phyloP scores from a whole-genome alignment of 2,113 vertebrate species.

The Excalfactoria chinensis region DNA sequence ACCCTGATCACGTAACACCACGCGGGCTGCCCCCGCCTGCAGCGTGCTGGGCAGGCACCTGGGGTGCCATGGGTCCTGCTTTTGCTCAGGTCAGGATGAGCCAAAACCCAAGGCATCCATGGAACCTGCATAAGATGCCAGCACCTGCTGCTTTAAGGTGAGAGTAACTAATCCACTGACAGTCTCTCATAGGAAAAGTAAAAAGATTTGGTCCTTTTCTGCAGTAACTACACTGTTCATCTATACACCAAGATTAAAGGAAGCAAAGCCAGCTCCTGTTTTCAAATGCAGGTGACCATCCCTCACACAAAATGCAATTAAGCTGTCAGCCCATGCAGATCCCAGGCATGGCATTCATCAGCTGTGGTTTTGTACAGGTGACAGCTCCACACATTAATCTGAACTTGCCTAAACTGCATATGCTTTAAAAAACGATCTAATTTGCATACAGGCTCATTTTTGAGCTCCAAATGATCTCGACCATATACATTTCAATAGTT shows the following conservation, averaged over 20 bases:
- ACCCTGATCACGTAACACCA: fast-evolving
- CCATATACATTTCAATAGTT: not conserved
- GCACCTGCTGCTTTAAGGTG: not conserved
- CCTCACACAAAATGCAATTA: not conserved
- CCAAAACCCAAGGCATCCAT: fast-evolving
- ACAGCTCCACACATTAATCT: not conserved
- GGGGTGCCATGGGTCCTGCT: not conserved
- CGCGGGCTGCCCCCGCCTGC: fast-evolving
- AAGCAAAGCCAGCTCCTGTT: not conserved
- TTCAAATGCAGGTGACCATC: not conserved
- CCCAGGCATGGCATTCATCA: not conserved
- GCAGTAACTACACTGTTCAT: not conserved
- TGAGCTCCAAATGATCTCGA: not conserved
- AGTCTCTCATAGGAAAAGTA: not conserved
- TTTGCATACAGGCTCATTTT: not conserved
- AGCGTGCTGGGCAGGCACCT: not conserved
- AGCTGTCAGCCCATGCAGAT: not conserved
- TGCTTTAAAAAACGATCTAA: not conserved
- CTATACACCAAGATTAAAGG: fast-evolving
- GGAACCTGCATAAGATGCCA: not conserved
- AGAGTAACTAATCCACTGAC: fast-evolving
- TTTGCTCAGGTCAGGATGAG: not conserved
- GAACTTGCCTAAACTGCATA: not conserved
- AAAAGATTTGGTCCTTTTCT: not conserved
- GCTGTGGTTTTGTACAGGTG: not conserved